Percentiles rank a stretch among this genome's conserved stretches.
Evolutionary conservation across 2,888 invertebrate genomes (phyloP).

Genomic region (Apamea epomidion): DNA sequence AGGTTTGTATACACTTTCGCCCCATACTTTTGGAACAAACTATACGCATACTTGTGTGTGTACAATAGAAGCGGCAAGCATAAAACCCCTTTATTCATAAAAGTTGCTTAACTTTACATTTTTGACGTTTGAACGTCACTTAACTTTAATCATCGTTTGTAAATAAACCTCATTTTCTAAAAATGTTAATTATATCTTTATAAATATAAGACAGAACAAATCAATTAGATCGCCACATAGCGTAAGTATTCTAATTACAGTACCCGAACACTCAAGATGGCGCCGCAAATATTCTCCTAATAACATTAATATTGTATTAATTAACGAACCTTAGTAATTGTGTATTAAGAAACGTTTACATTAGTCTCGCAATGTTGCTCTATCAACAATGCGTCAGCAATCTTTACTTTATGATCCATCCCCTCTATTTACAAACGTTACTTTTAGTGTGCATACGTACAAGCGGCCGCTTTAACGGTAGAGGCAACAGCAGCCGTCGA

Average conservation of each 20-base stretch:
- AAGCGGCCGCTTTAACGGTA: no score
- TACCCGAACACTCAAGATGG: neutral
- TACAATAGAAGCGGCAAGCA: neutral
- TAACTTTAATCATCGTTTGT: no score
- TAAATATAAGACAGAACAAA: neutral
- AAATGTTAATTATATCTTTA: neutral
- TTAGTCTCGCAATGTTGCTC: neutral
- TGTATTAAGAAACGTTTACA: neutral
- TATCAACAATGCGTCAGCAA: neutral
- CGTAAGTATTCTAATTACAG: neutral
- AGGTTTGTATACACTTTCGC: neutral
- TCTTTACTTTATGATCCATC: neutral
- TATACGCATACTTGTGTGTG: neutral
- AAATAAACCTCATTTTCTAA: no score
- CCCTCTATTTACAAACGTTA: neutral
- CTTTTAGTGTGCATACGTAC: no score
- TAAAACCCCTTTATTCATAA: neutral
- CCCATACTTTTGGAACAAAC: neutral
- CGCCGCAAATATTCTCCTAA: conserved; percentile 6
- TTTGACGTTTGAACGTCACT: no score
- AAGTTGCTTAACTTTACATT: no score
- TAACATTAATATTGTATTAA: conserved; percentile 19
- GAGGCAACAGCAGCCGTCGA: no score
- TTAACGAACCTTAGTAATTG: neutral
- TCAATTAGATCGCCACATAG: neutral